Percentiles rank a stretch among this genome's conserved stretches.
Conservation (phyloP, 2,113 vertebrate species). For the Cisticola juncidis region DNA sequence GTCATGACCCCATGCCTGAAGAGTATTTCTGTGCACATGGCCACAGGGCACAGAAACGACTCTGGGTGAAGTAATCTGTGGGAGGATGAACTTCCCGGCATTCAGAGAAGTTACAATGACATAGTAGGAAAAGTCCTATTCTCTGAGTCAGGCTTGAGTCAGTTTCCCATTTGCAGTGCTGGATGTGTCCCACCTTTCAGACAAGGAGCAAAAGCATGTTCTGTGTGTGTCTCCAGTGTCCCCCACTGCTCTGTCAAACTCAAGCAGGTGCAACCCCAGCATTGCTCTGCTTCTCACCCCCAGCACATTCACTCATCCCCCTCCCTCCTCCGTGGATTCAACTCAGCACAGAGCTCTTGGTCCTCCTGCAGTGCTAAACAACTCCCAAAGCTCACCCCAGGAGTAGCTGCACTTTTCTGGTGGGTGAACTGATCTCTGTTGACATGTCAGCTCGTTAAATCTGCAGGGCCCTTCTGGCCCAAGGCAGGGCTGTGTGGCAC, state of each 20-base stretch:
- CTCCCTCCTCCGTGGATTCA: neutral
- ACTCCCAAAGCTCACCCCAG: neutral
- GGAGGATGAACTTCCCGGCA: neutral
- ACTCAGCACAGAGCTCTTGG: neutral
- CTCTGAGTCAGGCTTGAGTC: constrained; percentile 43
- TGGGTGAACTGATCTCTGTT: constrained; percentile 56
- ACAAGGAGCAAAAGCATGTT: neutral
- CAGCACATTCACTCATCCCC: neutral
- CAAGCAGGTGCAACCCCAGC: neutral
- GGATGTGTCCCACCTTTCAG: neutral
- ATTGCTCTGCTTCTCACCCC: neutral
- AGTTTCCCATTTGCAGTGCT: neutral
- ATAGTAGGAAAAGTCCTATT: neutral
- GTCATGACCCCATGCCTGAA: neutral
- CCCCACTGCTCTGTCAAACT: neutral
- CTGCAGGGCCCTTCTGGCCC: neutral
- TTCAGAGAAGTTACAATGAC: neutral
- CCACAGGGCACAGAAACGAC: neutral
- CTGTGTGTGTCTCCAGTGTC: neutral
- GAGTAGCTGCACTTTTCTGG: constrained; percentile 11
- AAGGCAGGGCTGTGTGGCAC: neutral
- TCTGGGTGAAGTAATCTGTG: neutral
- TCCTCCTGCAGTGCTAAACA: neutral
- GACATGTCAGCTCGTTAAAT: constrained; percentile 56
- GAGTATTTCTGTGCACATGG: neutral